Evolutionary conservation across 1,140 invertebrate species (phyloP).

Genomic region (Zaprionus davidi): DNA sequence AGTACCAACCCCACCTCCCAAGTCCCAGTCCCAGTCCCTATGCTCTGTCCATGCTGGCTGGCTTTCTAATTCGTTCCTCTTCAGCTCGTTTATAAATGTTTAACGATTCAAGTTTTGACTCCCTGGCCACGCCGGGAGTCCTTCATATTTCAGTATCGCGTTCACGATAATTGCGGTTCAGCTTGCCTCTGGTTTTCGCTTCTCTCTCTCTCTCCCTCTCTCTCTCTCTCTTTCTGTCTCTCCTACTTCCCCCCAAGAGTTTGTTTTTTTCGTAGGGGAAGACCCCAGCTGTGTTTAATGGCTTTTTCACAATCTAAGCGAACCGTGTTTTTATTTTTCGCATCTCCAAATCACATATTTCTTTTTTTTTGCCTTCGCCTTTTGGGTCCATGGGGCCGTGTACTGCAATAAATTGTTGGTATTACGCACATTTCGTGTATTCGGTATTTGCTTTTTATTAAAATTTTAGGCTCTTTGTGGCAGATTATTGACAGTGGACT

Average conservation of each 20-base stretch:
- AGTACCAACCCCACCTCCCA: not conserved
- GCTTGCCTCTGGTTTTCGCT: constrained; percentile 2
- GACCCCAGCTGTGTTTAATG: constrained; percentile 78
- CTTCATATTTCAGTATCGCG: constrained; percentile 53
- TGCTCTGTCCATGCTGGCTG: not conserved
- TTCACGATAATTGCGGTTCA: constrained; percentile 80
- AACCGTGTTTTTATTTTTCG: constrained; percentile 62
- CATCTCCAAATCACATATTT: constrained; percentile 63
- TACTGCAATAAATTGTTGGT: constrained; percentile 75
- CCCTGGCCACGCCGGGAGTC: constrained; percentile 22
- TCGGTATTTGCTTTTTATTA: constrained; percentile 76
- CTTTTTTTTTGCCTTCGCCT: constrained; percentile 14
- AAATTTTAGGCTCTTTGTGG: constrained; percentile 49
- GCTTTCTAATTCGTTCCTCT: constrained; percentile 36
- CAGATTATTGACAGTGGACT: constrained; percentile 40
- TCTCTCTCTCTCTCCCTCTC: not conserved
- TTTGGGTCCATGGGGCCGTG: constrained; percentile 8
- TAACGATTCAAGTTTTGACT: constrained; percentile 69
- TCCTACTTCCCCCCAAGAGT: not conserved
- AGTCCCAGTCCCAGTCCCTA: not conserved
- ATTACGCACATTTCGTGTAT: constrained; percentile 73
- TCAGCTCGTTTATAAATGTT: constrained; percentile 74
- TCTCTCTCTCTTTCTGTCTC: constrained; percentile 19
- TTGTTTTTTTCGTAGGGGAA: constrained; percentile 20
- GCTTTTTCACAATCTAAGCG: constrained; percentile 80